A percentile compares a stretch with the other conserved stretches of the same genome.
phyloP scores from a whole-genome alignment of 2,113 vertebrate species.

The Phodopus roborovskii region DNA sequence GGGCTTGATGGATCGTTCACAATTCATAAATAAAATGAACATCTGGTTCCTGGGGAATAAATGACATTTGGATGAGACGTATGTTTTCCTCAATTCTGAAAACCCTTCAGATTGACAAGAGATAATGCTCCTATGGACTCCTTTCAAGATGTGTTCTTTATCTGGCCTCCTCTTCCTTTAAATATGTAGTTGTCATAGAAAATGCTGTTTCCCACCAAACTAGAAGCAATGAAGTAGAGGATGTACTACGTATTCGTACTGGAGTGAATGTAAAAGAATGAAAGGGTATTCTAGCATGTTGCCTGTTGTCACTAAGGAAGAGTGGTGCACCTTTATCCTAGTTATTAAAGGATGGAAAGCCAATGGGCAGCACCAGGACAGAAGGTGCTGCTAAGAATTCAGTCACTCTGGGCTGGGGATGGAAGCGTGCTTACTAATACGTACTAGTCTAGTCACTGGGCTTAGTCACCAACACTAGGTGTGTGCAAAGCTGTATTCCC shows the following conservation, averaged over 20 bases:
- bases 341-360: background rate
- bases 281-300: background rate
- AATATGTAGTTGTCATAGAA: background rate
- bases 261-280: background rate
- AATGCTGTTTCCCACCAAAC: constrained; percentile 57
- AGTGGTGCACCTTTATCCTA: background rate
- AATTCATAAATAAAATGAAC: constrained; percentile 69
- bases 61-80: constrained; percentile 35
- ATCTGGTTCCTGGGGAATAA: constrained; percentile 32
- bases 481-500: background rate
- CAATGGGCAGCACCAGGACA: background rate
- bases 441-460: background rate
- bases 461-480: background rate
- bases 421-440: background rate
- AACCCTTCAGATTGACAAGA: constrained; percentile 63
- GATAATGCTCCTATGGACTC: constrained; percentile 14
- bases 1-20: background rate
- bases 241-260: background rate
- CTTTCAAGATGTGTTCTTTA: constrained; percentile 65
- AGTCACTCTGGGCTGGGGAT: background rate
- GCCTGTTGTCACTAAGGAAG: background rate
- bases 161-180: constrained; percentile 14
- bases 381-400: background rate
- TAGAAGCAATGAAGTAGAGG: constrained; percentile 53
- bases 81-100: constrained; percentile 45